phyloP scores from a whole-genome alignment of 37 sponge, comb jelly and placozoan species.

The Halichondria panicea region DNA sequence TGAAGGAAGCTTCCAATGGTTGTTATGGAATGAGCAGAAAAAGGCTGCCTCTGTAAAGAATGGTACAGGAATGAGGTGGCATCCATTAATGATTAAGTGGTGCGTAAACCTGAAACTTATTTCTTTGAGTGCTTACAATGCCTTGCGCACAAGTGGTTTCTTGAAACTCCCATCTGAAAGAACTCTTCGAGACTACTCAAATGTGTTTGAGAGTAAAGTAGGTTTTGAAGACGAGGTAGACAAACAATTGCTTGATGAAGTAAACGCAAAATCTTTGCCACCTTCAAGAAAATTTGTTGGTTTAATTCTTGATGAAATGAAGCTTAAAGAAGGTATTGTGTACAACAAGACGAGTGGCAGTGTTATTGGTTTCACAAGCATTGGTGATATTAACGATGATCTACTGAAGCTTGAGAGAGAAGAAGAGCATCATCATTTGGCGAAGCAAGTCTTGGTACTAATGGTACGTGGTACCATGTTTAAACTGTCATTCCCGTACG shows the following conservation, averaged over 20 bases:
- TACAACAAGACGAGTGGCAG: slow-evolving; percentile 7
- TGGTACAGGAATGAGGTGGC: slow-evolving; percentile 44
- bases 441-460: slow-evolving; percentile 30
- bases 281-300: not conserved
- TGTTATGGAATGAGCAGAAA: slow-evolving; percentile 51
- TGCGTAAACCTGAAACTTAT: slow-evolving; percentile 42
- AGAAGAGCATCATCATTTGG: not conserved
- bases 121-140: slow-evolving; percentile 26
- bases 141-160: slow-evolving; percentile 11
- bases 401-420: slow-evolving; percentile 9
- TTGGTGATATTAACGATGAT: slow-evolving; percentile 32
- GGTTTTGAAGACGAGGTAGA: slow-evolving; percentile 11
- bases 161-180: slow-evolving; percentile 19
- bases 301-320: slow-evolving; percentile 21
- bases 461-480: slow-evolving; percentile 33
- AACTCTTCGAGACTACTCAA: slow-evolving; percentile 19
- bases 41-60: slow-evolving; percentile 15
- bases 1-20: slow-evolving; percentile 17
- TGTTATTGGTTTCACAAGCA: slow-evolving; percentile 34
- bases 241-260: not conserved
- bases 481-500: slow-evolving; percentile 29
- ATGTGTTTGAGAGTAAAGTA: not conserved
- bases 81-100: slow-evolving; percentile 54
- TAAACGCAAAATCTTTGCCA: not conserved
- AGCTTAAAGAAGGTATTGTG: slow-evolving; percentile 28